Conservation (phyloP, 2,797 vertebrate species). For the Betta splendens region DNA sequence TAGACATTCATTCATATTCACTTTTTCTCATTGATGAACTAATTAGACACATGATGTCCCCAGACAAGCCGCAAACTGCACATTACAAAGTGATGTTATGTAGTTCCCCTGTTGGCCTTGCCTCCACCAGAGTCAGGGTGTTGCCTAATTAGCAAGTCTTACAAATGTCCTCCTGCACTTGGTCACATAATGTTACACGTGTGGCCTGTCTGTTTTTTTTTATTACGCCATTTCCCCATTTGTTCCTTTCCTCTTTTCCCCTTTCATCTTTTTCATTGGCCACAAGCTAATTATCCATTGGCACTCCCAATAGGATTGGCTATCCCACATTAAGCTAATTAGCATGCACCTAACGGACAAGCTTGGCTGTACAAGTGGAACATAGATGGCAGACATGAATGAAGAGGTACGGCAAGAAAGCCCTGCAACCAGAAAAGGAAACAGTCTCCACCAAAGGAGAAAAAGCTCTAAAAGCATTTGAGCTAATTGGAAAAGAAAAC, state of each 20-base stretch:
- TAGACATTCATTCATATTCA: no score
- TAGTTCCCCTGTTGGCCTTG: background rate
- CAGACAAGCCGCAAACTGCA: background rate
- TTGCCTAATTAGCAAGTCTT: background rate
- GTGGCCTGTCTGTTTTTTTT: background rate
- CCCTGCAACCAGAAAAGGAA: constrained; percentile 1
- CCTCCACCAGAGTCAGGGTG: background rate
- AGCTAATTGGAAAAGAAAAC: constrained; percentile 13
- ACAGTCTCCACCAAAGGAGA: background rate
- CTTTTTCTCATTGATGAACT: no score
- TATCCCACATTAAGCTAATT: constrained; percentile 54
- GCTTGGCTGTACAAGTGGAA: constrained; percentile 13
- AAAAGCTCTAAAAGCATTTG: background rate
- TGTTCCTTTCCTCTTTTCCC: background rate
- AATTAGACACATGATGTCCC: no score
- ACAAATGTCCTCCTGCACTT: background rate
- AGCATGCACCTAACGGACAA: constrained; percentile 32
- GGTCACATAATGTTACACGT: background rate
- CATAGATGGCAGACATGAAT: constrained; percentile 5
- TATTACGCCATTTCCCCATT: background rate
- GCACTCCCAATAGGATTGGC: constrained; percentile 35
- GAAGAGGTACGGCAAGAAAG: background rate
- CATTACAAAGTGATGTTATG: background rate
- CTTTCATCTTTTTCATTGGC: constrained; percentile 31
- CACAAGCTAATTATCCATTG: constrained; percentile 46